phyloP scores from a whole-genome alignment of 2,888 invertebrate genomes.

The Cabera pusaria region DNA sequence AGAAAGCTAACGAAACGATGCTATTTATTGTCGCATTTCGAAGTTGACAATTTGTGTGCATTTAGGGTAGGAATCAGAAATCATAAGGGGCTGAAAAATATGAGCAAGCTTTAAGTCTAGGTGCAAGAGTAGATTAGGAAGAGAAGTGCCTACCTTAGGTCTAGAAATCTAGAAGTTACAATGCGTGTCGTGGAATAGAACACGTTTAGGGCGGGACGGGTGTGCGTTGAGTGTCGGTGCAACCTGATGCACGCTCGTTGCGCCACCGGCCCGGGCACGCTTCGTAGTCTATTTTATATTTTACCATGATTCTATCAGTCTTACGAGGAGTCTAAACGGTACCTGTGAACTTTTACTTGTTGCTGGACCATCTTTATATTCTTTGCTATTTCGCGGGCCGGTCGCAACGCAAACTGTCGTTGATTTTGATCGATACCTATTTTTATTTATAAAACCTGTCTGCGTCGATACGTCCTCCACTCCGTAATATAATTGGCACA shows the following conservation, averaged over 20 bases:
- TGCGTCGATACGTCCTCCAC: conserved; percentile 17
- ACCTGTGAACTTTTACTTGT: conserved; percentile 12
- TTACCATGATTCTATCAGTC: conserved; percentile 28
- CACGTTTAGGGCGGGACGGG: conserved; percentile 78
- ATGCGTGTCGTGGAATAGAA: conserved; percentile 80
- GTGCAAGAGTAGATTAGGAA: conserved; percentile 56
- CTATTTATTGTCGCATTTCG: conserved; percentile 57
- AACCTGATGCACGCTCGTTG: conserved; percentile 28
- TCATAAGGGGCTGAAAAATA: too few species aligned
- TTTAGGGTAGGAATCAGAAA: too few species aligned
- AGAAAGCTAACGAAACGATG: conserved; percentile 37
- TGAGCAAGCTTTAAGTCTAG: conserved; percentile 42
- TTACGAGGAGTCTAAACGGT: conserved; percentile 23
- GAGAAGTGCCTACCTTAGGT: conserved; percentile 52
- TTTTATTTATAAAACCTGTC: conserved; percentile 13
- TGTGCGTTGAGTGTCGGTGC: conserved; percentile 66
- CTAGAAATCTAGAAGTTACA: conserved; percentile 44
- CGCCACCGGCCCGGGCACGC: conserved; percentile 21
- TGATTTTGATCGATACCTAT: conserved; percentile 7
- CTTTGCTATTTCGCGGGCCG: conserved; percentile 11
- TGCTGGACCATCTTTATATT: conserved; percentile 6
- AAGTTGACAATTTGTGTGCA: conserved; percentile 34
- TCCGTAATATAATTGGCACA: conserved; percentile 16
- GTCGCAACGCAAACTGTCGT: conserved; percentile 10
- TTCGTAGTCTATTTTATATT: conserved; percentile 17